Base-by-base conservation (phyloP, 2,888 invertebrate species). In the Agrotis ipsilon region DNA sequence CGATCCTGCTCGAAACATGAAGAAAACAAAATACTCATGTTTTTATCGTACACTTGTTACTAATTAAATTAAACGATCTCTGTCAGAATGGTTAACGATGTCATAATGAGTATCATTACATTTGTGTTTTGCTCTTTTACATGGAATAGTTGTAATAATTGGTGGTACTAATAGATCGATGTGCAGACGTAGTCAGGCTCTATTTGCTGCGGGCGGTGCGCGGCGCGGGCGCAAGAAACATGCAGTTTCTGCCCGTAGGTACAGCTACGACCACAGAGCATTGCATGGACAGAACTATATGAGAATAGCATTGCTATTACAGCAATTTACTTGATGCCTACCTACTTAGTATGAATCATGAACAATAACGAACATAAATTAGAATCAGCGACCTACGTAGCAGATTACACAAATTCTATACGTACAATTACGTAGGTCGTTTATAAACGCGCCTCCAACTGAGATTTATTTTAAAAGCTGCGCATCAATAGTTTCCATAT, bases 1-100 rank as follows among this genome's bases (percentile, higher is more conserved):
- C 48, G 45, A 60, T 63, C 63, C 52, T 60, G 21, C 24, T 70
- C 51, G 14, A 46, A 69, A 59, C 57, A 69, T 57, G 59, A 64
- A 64, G 39, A 68, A 79, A 73, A 77, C 54, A 72, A 80, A 80
- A 82, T 69, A 21, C 32, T 1, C 46, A 43, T 11, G 67, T 75
- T 72, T 75, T 87, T 86, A 75, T 80, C 69, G 73, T 71, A 75
- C 80, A 71, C 75, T 79, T 76, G 78, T 72, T 75, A 75, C 81
- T 86, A 89, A 88, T 88, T 87, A 88, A 86, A 80, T 87, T 78
- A 84, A 87, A 84, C 81, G 76, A 82, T 84, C 79, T 78, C 71
- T 72, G 85, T 74, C 75, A 74, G 82, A 67, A 76, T 75, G 51
- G 68, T 61, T 65, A 73, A 60, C 80, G 60, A 84, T 82, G 78